Base-by-base conservation (phyloP, 2,888 invertebrate species). In the Patella ulyssiponensis region DNA sequence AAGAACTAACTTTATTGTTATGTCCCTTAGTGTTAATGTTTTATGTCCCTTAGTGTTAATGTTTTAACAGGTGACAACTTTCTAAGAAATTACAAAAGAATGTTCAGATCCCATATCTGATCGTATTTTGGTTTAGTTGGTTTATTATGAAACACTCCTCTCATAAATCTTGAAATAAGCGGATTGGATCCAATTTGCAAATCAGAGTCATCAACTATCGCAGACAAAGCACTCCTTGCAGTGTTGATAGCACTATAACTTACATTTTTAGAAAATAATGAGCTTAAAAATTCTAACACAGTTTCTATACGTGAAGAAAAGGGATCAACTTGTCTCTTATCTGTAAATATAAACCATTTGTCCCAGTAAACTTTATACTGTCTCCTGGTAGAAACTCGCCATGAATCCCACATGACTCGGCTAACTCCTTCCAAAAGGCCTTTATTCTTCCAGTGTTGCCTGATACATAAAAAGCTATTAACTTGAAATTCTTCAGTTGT, bases 111-210 rank as follows among this genome's bases (percentile, higher is more conserved):
- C 83, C 84, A 83, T 51, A 77, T 84, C 17, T 52, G 15, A 14
- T 15, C 74, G 76, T 82, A 79, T 76, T 72, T 79, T 72, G 82
- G 80, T 20, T 78, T 52, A 11, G 73, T 27, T 64, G 81, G 84
- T 27, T 78, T 76, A 14, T 52, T 20, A 33, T 79, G 23, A 73
- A 78, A 81, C 20, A 82, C 70, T 3, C 82, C 83, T 76, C 77
- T 82, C 80, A 83, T 74, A 53, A 83, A 83, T n/a, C 79, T 73
- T 27, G 56, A 74, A 27, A 83, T 54, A 53, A 77, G 23, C 4
- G 73, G 74, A 54, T 77, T 3, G n/a, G n/a, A n/a, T n/a, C n/a
- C n/a, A n/a, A n/a, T n/a, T n/a, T n/a, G n/a, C n/a, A n/a, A n/a
- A n/a, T n/a, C n/a, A n/a, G n/a, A n/a, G n/a, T n/a, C n/a, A n/a